phyloP scores from a whole-genome alignment of 2,113 vertebrate species.

The Theristicus caerulescens region DNA sequence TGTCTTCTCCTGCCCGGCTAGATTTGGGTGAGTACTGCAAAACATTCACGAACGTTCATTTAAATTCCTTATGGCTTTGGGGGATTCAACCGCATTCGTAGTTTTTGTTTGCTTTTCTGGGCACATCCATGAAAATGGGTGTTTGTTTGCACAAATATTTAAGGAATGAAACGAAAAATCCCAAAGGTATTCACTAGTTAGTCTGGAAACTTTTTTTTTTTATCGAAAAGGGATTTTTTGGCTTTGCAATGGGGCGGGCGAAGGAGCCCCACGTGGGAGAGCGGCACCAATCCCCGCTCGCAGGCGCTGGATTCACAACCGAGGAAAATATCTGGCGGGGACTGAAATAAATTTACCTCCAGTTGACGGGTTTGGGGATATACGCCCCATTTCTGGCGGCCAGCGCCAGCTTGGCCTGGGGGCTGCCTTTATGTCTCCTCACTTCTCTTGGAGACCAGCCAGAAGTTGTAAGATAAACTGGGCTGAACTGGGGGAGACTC shows the following conservation, averaged over 20 bases:
- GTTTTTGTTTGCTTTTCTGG: not conserved
- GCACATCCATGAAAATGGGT: not conserved
- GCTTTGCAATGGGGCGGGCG: not conserved
- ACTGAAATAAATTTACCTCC: not conserved
- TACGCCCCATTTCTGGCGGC: not conserved
- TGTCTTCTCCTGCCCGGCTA: not conserved
- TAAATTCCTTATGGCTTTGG: not conserved
- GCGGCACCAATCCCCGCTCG: fast-evolving
- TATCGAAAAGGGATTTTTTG: not conserved
- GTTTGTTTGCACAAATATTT: not conserved
- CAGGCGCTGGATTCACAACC: fast-evolving
- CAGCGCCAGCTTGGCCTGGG: fast-evolving
- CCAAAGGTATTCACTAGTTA: not conserved
- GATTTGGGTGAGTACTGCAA: not conserved
- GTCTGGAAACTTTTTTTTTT: not conserved
- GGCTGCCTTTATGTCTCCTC: not conserved
- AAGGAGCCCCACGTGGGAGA: not conserved
- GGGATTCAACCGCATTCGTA: not conserved
- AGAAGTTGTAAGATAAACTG: not conserved
- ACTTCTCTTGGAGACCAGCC: not conserved
- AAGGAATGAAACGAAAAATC: not conserved
- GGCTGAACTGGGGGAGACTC: not conserved
- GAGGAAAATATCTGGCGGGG: fast-evolving
- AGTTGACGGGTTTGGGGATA: not conserved
- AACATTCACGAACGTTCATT: not conserved